These are phyloP conservation scores for Cephus rjabovi DNA, from an alignment of 2,888 invertebrate genomes.

Conservation along the genomic window DNA sequence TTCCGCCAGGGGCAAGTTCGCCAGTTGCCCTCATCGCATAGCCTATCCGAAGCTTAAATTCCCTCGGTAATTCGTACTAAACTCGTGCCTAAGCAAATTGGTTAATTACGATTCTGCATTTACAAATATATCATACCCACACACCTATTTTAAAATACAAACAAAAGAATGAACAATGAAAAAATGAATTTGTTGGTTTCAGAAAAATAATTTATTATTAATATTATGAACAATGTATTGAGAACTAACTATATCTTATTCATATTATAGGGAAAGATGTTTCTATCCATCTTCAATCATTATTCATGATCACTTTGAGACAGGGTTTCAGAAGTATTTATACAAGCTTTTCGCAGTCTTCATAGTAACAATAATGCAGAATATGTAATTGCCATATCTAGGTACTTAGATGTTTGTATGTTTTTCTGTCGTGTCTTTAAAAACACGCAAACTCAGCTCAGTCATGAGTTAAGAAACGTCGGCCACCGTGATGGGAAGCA, in stretches of 20 bases:
- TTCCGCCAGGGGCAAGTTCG: conserved; percentile 66
- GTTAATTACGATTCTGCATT: conserved; percentile 8
- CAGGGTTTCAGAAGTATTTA: neutral
- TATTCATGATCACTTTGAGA: neutral
- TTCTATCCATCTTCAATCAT: neutral
- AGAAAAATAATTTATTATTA: neutral
- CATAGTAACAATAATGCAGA: neutral
- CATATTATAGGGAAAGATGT: neutral
- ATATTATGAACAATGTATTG: neutral
- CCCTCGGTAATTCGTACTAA: conserved; percentile 51
- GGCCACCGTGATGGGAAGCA: conserved; percentile 46
- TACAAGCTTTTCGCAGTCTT: neutral
- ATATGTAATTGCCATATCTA: neutral
- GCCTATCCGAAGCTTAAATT: conserved; percentile 46
- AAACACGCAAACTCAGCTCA: conserved; percentile 37
- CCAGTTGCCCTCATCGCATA: conserved; percentile 64
- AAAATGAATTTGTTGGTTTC: neutral
- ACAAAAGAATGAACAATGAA: too few relatives aligned
- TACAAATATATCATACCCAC: neutral
- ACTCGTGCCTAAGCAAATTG: conserved; percentile 49
- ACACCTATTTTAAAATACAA: neutral
- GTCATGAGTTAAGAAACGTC: conserved; percentile 50
- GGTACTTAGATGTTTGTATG: conserved; percentile 3
- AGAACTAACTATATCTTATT: neutral
- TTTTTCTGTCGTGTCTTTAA: neutral